Evolutionary conservation across 1,140 invertebrate species (phyloP), one percentile per base, ranked within the genome.

Genomic region (Trissolcus basalis): DNA sequence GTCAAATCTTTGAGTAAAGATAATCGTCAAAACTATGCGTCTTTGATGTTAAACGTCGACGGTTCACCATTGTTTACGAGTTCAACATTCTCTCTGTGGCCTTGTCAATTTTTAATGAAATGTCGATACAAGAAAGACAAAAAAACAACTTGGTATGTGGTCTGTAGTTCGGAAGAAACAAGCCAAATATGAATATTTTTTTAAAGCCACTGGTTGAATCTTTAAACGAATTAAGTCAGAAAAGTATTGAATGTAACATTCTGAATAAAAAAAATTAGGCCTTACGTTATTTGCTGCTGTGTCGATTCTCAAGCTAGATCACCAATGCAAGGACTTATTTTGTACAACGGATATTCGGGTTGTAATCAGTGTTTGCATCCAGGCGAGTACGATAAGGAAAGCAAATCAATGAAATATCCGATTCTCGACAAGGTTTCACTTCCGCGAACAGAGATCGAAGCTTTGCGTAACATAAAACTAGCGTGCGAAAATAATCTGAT

Each of bases 51-150:
- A 32, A 77, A 77, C 27, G 56, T 54, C 11, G 69, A 73, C 56
- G 69, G 60, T 9, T 51, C 60, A 0, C 69, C 69, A 13, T 8
- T 65, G 10, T 67, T 44, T n/a, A 50, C 60, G 15, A 76, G 65
- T 55, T 76, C 65, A 7, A 43, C 58, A 36, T 76, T 43, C 14
- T 64, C 67, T 14, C 39, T 77, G 12, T 77, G 67, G 65, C 67
- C 60, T 1, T 54, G 63, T 36, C 61, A 70, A 45, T 54, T 10
- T 10, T 41, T 13, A 68, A 68, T 55, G 71, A 74, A 55, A 9
- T 67, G 10, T 64, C 65, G 19, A 59, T 51, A 51, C 9, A 60
- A 55, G 63, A 56, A 39, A 32, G 6, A 47, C 45, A 13, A 44
- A 50, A 10, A 13, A 48, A 8, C 55, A 35, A 16, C 51, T n/a